Percentiles rank a stretch among this genome's conserved stretches.
Conservation (phyloP, 1,140 invertebrate genomes). For the Camponotus vicinus region DNA sequence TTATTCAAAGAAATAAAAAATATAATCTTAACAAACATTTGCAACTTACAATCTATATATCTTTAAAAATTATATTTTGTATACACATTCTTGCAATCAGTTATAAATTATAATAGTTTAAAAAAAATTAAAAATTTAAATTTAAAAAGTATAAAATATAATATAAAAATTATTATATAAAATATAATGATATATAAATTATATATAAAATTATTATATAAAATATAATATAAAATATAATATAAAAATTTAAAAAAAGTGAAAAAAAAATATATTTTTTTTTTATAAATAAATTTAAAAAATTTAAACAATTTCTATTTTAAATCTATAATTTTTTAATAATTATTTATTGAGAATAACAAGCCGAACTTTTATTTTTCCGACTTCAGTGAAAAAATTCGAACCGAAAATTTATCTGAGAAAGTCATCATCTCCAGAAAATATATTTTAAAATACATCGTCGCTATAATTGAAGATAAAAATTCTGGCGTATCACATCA, state of each 20-base stretch:
- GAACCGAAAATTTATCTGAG: neutral
- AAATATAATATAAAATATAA: neutral
- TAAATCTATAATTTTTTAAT: neutral
- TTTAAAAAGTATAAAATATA: neutral
- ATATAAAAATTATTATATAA: too few species aligned
- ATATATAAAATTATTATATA: too few species aligned
- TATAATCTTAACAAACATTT: too few species aligned
- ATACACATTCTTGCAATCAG: neutral
- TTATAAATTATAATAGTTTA: neutral
- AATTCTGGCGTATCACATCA: slow-evolving; percentile 4
- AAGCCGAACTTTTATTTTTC: neutral
- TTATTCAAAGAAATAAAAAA: neutral
- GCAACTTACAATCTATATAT: too few species aligned
- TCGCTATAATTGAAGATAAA: neutral
- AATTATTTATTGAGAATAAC: neutral
- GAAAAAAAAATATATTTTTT: neutral
- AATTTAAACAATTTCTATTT: too few species aligned
- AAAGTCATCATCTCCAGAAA: neutral
- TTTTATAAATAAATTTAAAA: too few species aligned
- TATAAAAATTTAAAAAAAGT: neutral
- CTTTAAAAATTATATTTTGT: too few species aligned
- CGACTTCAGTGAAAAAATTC: neutral
- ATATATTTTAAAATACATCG: neutral
- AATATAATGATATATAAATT: neutral
- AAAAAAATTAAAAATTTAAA: neutral